Evolutionary conservation across 1,140 invertebrate species (phyloP).

Genomic region (Ditylenchus dipsaci): DNA sequence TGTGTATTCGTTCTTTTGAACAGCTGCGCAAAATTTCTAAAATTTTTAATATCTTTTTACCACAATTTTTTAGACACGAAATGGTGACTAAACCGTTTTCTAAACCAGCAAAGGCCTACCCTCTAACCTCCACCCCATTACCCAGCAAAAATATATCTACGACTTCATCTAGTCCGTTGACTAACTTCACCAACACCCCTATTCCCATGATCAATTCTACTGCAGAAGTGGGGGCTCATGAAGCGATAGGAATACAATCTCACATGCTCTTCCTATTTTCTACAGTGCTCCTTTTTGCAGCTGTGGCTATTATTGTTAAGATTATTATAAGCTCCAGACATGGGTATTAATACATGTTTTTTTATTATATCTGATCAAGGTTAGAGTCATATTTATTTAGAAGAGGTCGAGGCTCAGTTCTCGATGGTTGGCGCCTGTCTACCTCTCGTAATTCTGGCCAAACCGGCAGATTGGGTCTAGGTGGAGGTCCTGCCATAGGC

Average conservation of each 20-base stretch:
- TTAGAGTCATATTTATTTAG: background rate
- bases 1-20: too few relatives aligned
- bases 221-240: background rate
- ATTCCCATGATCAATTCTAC: too few relatives aligned
- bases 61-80: too few relatives aligned
- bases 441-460: background rate
- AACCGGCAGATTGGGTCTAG: constrained; percentile 3
- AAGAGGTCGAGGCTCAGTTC: background rate
- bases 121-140: too few relatives aligned
- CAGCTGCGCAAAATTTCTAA: too few relatives aligned
- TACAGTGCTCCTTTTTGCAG: constrained; percentile 25
- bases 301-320: constrained; percentile 18
- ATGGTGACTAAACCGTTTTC: too few relatives aligned
- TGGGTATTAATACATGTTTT: background rate
- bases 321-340: constrained; percentile 5
- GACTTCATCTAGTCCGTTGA: too few relatives aligned
- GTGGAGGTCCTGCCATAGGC: constrained; percentile 1
- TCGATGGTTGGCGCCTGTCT: background rate
- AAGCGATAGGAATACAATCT: background rate
- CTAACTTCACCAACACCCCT: too few relatives aligned
- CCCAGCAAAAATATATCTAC: too few relatives aligned
- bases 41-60: too few relatives aligned
- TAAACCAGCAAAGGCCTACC: too few relatives aligned
- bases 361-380: background rate
- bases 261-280: constrained; percentile 23